Evolutionary conservation across 2,113 vertebrate species (phyloP).

Genomic region (Holacanthus passer): DNA sequence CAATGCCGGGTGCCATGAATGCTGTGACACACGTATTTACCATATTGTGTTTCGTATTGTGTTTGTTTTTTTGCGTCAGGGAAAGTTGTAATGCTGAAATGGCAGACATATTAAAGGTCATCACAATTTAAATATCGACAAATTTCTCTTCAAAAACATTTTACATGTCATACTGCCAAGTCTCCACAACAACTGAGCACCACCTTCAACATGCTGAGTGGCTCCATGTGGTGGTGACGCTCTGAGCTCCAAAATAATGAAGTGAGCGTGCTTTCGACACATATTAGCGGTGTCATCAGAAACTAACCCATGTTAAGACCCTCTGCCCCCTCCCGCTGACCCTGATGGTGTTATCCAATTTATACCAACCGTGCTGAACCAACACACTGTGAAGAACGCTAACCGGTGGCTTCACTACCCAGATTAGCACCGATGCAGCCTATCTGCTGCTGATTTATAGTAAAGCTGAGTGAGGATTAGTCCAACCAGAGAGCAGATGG

Average conservation of each 20-base stretch:
- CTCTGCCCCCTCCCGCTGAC: slow-evolving; percentile 25
- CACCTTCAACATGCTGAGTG: neutral
- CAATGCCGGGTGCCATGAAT: neutral
- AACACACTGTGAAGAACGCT: slow-evolving; percentile 18
- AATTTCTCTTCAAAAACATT: neutral
- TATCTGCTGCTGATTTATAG: slow-evolving; percentile 49
- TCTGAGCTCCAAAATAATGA: slow-evolving; percentile 19
- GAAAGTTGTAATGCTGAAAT: neutral
- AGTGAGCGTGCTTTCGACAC: slow-evolving; percentile 21
- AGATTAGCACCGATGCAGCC: slow-evolving; percentile 56
- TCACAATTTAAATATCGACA: neutral
- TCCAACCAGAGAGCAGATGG: neutral
- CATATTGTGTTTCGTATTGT: neutral
- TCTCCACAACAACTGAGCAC: neutral
- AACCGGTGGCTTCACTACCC: slow-evolving; percentile 26
- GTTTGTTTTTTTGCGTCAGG: neutral
- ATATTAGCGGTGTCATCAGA: slow-evolving; percentile 50
- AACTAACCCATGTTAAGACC: slow-evolving; percentile 45
- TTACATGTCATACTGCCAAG: neutral
- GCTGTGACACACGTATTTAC: neutral
- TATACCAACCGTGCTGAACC: slow-evolving; percentile 17
- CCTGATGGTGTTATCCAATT: slow-evolving; percentile 53
- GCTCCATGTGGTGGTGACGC: neutral
- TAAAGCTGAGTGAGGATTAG: slow-evolving; percentile 20
- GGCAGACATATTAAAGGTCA: slow-evolving; percentile 12